Conservation (phyloP, 2,113 vertebrate species). For the Scopus umbretta region DNA sequence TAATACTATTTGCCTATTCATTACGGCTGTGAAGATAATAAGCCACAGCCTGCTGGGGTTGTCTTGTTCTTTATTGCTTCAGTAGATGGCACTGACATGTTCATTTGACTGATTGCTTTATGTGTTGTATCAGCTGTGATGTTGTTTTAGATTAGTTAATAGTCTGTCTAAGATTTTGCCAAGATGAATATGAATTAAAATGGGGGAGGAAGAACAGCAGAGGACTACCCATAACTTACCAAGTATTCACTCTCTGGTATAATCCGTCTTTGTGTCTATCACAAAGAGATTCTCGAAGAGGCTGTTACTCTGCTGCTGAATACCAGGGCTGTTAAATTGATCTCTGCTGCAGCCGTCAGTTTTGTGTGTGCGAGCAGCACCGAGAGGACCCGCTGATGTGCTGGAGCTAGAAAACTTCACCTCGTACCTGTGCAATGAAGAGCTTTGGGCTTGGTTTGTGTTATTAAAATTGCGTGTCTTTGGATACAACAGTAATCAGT, state of each 20-base stretch:
- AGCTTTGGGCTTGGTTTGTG: not conserved
- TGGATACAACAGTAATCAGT: fast-evolving
- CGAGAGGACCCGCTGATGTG: not conserved
- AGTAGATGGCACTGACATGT: slow-evolving; percentile 7
- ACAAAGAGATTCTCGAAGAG: slow-evolving; percentile 27
- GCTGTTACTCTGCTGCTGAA: not conserved
- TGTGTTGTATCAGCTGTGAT: not conserved
- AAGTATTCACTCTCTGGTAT: not conserved
- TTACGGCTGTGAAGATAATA: not conserved
- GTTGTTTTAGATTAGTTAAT: not conserved
- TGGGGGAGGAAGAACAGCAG: not conserved
- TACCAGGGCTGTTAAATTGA: not conserved
- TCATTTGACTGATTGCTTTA: not conserved
- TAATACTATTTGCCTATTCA: not conserved
- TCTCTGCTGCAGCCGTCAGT: not conserved
- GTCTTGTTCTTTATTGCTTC: not conserved
- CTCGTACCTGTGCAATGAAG: fast-evolving
- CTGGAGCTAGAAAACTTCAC: not conserved
- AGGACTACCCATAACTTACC: slow-evolving; percentile 10
- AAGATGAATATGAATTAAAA: slow-evolving; percentile 7
- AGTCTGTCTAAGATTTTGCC: not conserved
- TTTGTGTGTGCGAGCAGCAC: not conserved
- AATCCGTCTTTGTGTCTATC: slow-evolving; percentile 41
- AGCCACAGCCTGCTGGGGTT: slow-evolving; percentile 5
- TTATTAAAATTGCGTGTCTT: fast-evolving